A percentile compares a stretch with the other conserved stretches of the same genome.
These are phyloP conservation scores for Siniperca undulata DNA, from an alignment of 2,797 vertebrate genomes.

Conservation along the genomic window DNA sequence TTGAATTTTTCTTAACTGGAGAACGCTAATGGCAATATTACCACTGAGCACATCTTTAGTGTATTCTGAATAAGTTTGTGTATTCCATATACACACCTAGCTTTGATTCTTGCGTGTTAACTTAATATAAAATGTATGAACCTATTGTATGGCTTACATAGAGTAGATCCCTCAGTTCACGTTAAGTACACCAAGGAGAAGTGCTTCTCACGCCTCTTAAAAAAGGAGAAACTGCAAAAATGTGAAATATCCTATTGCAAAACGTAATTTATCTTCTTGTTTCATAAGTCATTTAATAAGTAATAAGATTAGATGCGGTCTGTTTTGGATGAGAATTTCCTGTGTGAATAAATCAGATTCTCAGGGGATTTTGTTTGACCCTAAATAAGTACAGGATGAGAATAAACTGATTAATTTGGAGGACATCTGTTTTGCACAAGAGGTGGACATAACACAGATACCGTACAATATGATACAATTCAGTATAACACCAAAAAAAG, in stretches of 20 bases:
- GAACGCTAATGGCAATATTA: neutral
- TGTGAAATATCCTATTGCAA: constrained; percentile 19
- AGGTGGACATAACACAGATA: neutral
- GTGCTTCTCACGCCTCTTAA: neutral
- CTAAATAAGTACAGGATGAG: neutral
- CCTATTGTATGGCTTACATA: too few relatives aligned
- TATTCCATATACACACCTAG: neutral
- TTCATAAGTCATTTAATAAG: neutral
- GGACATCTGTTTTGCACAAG: neutral
- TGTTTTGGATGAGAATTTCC: neutral
- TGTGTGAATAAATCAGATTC: neutral
- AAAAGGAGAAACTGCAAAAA: constrained; percentile 27
- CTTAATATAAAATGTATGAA: fast-evolving
- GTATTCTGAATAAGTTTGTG: neutral
- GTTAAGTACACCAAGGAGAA: neutral
- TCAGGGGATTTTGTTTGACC: too few relatives aligned
- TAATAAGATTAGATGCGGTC: neutral
- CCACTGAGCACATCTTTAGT: neutral
- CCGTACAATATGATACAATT: neutral
- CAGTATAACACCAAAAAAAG: neutral
- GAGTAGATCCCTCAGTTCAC: neutral
- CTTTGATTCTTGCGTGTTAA: neutral
- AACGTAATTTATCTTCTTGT: neutral
- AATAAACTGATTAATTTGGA: neutral
- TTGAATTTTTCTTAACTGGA: neutral